A percentile compares a stretch with the other conserved stretches of the same genome.
Evolutionary conservation across 2,113 vertebrate genomes (phyloP).

Genomic region (Odontesthes bonariensis): DNA sequence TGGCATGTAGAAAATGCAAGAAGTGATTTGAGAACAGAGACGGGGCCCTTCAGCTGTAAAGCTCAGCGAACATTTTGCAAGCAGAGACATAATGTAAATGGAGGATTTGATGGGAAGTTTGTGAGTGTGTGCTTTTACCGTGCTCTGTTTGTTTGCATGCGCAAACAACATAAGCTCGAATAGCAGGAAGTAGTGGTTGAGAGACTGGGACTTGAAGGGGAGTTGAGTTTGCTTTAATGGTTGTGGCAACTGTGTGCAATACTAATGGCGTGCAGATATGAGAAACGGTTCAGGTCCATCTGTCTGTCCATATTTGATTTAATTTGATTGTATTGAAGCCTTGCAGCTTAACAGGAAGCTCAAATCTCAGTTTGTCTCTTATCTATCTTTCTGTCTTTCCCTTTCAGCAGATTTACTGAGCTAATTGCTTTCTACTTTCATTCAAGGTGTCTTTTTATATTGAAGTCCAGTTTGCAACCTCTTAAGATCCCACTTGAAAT

Average conservation of each 20-base stretch:
- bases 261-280: constrained; percentile 59
- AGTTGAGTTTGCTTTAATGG: constrained; percentile 55
- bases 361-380: background rate
- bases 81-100: constrained; percentile 54
- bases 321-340: constrained; percentile 43
- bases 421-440: background rate
- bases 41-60: background rate
- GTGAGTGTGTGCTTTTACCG: constrained; percentile 37
- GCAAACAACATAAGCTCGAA: constrained; percentile 39
- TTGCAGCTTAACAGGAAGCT: constrained; percentile 30
- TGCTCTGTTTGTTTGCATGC: constrained; percentile 3
- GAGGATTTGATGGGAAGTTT: constrained; percentile 57
- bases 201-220: constrained; percentile 38
- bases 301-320: constrained; percentile 44
- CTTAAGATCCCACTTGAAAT: background rate
- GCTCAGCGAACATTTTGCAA: constrained; percentile 33
- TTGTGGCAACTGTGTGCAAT: constrained; percentile 33
- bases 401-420: background rate
- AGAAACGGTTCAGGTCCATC: constrained; percentile 40
- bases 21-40: constrained; percentile 11
- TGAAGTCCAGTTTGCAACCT: background rate
- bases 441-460: background rate
- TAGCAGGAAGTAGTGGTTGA: constrained; percentile 36
- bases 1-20: too few relatives aligned
- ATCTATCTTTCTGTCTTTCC: background rate